phyloP scores from a whole-genome alignment of 1,140 invertebrate genomes.

The Drosophila pseudoobscura region DNA sequence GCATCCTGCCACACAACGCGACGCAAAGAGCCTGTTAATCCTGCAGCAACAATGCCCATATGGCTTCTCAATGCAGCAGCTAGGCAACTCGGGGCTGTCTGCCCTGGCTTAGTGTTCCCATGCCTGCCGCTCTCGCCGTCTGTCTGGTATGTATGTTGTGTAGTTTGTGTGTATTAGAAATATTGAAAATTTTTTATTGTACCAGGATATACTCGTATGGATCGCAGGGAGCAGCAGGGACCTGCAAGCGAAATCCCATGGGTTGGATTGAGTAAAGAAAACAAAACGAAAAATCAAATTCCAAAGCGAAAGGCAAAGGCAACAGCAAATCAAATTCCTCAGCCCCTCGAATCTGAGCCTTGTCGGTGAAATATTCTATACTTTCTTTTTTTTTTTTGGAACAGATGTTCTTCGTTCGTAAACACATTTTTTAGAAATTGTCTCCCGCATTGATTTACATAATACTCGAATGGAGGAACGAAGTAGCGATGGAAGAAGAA shows the following conservation, averaged over 20 bases:
- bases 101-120: constrained; percentile 26
- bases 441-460: constrained; percentile 70
- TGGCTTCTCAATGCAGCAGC: neutral
- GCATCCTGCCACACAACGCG: constrained; percentile 10
- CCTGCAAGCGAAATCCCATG: constrained; percentile 4
- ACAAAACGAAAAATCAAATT: constrained; percentile 62
- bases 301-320: constrained; percentile 10
- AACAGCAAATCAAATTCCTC: constrained; percentile 38
- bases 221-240: constrained; percentile 21
- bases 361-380: constrained; percentile 65
- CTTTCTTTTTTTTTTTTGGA: constrained; percentile 24
- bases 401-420: constrained; percentile 70
- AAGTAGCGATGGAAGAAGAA: constrained; percentile 3
- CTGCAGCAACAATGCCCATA: constrained; percentile 57
- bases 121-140: constrained; percentile 1
- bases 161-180: constrained; percentile 54
- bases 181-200: constrained; percentile 75
- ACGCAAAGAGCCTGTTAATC: constrained; percentile 56
- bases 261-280: constrained; percentile 40
- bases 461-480: constrained; percentile 31
- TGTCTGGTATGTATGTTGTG: constrained; percentile 16
- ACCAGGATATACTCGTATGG: constrained; percentile 56
- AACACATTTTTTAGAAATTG: constrained; percentile 71
- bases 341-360: constrained; percentile 14
- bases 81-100: neutral